Evolutionary conservation across 1,140 invertebrate species (phyloP), one percentile per base, ranked within the genome.

Genomic region (Notospermus geniculatus): DNA sequence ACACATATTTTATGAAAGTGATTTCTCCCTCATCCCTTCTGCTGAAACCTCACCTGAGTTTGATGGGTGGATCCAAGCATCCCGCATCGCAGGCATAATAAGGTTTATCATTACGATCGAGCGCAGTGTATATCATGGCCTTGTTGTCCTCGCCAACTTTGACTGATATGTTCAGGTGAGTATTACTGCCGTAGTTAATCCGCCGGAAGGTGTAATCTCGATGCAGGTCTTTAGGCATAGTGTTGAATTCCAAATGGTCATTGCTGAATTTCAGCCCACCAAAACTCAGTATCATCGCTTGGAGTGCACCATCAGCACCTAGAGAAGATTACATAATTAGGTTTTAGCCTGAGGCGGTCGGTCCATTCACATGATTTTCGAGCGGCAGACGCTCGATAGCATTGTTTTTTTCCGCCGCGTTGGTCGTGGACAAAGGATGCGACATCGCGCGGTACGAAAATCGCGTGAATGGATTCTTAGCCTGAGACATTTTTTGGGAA

Each of bases 81-180:
- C 92, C 93, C 50, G 89, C 93, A 82, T 95, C 93, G 82, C 93
- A 96, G 11, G 90, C 93, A 80, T 91, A 95, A 79, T 93, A 95
- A 52, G 87, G 88, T 63, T 87, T 87, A 74, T 93, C 89, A 60
- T 89, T 91, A 55, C 89, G 83, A 79, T 95, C 92, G 28, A 95
- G 72, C 9, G 92, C 87, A 11, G 92, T 91, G 77, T 86, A 88
- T 50, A 96, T 84, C 52, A 90, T 85, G 9, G 93, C 92, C 72
- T 92, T 91, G 78, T 96, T 95, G 57, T 92, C 89, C 15, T 82
- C 80, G 50, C 88, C 88, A 0, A 96, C 87, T 25, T 86, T 85
- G 2, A 95, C 90, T 65, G 89, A 91, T 19, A 96, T 88, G 82
- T 95, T 95, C 0, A 95, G 84, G 78, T 93, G 90, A 1, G 92